Percentiles rank a stretch among this genome's conserved stretches.
Conservation (phyloP, 2,797 vertebrate genomes). For the Hydrophis major region DNA sequence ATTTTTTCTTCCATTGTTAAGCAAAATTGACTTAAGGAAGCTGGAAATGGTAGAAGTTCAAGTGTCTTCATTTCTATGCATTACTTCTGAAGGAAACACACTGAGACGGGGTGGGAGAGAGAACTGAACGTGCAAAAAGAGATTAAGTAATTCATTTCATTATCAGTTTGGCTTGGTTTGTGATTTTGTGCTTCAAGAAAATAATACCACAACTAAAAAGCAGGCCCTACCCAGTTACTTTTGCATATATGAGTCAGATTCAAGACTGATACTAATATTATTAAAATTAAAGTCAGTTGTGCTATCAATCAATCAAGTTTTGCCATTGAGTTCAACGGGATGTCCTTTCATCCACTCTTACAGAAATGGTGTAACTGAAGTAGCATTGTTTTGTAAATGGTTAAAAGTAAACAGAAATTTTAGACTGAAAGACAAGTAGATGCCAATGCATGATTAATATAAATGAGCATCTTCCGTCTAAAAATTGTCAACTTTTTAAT, state of each 20-base stretch:
- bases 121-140: background rate
- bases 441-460: background rate
- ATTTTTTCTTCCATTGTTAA: background rate
- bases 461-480: constrained; percentile 19
- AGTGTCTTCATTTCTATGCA: constrained; percentile 42
- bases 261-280: constrained; percentile 27
- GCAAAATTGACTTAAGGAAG: constrained; percentile 27
- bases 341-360: background rate
- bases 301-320: background rate
- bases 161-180: constrained; percentile 33
- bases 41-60: constrained; percentile 37
- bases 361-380: background rate
- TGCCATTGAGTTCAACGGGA: background rate
- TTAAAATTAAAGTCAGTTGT: constrained; percentile 18
- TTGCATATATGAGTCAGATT: constrained; percentile 23
- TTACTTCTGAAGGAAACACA: constrained; percentile 51
- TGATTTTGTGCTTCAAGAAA: constrained; percentile 29
- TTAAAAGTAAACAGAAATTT: background rate
- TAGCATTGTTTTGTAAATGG: background rate
- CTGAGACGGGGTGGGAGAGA: background rate
- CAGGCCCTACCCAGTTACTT: constrained; percentile 5
- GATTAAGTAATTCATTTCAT: constrained; percentile 29
- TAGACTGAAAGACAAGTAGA: background rate
- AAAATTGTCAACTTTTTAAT: background rate
- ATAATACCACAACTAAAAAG: background rate